Evolutionary conservation across 1,140 invertebrate species (phyloP), one percentile per base, ranked within the genome.

Genomic region (Papilio xuthus): DNA sequence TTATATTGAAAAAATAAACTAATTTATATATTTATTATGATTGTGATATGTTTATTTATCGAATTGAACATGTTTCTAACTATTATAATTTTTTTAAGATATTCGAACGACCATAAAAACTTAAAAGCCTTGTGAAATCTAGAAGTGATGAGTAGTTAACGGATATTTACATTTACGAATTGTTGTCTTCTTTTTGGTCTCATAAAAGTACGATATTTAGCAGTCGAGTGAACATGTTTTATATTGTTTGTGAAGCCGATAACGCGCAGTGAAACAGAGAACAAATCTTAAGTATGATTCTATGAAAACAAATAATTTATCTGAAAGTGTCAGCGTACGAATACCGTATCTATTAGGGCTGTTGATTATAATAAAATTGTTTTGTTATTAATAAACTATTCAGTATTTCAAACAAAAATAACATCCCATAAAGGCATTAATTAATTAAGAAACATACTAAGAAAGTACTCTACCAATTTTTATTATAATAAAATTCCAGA

Each of bases 281-380:
- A 76, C n/a, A 76, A 76, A 60, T 44, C 26, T 32, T 75, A 63
- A 63, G 10, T 56, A 76, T 28, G 71, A 26, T 73, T 73, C 71
- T 47, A 73, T 73, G 71, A 73, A 47, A 73, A 47, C 71, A 73
- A 73, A 73, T 73, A 73, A 73, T 44, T 73, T 47, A 73, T 73
- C 42, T 13, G 60, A 13, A 26, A 67, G 26, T 32, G 71, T 44
- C 23, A 8, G n/a, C 28, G 9, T 50, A 23, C 71, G 71, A 73
- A 26, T 47, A 20, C 13, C 10, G 42, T 47, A 42, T 47, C 10
- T 73, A 28, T 67, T 26, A 44, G 20, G n/a, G n/a, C n/a, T 47
- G 20, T 73, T 72, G 18, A 47, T 63, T 28, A 63, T 28, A 28
- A 63, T 23, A 15, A 28, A 63, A 15, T 63, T 28, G n/a, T 60